phyloP scores from a whole-genome alignment of 2,888 invertebrate species.

The Lycaena phlaeas region DNA sequence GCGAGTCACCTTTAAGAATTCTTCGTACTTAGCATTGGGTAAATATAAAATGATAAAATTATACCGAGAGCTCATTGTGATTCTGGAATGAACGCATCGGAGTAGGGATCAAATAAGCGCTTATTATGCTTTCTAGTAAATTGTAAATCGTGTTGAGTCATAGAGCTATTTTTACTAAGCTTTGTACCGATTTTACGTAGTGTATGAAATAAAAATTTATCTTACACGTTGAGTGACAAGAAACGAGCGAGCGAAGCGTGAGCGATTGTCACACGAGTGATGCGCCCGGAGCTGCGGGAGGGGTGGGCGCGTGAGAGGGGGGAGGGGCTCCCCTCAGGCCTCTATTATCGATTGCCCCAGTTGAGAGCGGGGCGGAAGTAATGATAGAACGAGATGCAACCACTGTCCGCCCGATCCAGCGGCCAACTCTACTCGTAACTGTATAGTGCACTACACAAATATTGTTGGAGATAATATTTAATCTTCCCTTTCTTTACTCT shows the following conservation, averaged over 20 bases:
- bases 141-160: no score
- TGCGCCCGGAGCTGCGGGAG: slow-evolving; percentile 45
- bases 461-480: slow-evolving; percentile 59
- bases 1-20: no score
- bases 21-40: no score
- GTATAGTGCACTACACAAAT: slow-evolving; percentile 62
- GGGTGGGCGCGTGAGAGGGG: slow-evolving; percentile 33
- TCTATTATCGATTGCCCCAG: slow-evolving; percentile 77
- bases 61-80: not conserved
- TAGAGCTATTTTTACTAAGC: no score
- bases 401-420: slow-evolving; percentile 55
- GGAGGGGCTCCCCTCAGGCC: slow-evolving; percentile 34
- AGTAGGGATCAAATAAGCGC: no score
- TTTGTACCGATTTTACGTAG: slow-evolving; percentile 2
- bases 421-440: slow-evolving; percentile 55
- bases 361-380: slow-evolving; percentile 73
- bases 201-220: slow-evolving; percentile 5
- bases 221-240: slow-evolving; percentile 11
- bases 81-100: no score
- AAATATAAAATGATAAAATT: not conserved
- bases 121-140: no score
- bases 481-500: slow-evolving; percentile 45
- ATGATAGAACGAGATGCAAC: slow-evolving; percentile 71
- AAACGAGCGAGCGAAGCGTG: slow-evolving; percentile 30
- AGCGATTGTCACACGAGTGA: slow-evolving; percentile 68